These are phyloP conservation scores for Cybosia mesomella DNA, from an alignment of 2,888 invertebrate species.

Conservation along the genomic window DNA sequence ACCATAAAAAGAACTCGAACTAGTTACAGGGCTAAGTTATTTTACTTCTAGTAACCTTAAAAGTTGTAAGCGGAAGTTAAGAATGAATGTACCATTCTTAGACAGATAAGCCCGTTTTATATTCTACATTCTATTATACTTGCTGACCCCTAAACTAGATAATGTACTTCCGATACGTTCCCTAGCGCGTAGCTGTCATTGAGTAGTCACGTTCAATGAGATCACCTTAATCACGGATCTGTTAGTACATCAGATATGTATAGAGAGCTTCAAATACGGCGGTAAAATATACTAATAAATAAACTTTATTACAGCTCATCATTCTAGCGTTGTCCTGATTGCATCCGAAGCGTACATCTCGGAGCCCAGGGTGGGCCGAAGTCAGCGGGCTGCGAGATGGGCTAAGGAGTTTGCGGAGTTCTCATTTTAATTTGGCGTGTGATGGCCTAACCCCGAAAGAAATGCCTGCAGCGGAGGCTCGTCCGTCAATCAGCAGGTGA, in stretches of 20 bases:
- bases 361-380: no score
- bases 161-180: conserved; percentile 8
- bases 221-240: conserved; percentile 29
- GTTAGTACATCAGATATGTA: neutral
- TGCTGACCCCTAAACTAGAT: neutral
- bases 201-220: conserved; percentile 38
- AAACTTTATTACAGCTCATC: neutral
- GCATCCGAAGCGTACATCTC: neutral
- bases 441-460: no score
- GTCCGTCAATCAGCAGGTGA: no score
- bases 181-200: conserved; percentile 1
- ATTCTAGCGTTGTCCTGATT: neutral
- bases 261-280: neutral
- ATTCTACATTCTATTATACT: neutral
- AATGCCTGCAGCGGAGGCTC: no score
- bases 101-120: neutral
- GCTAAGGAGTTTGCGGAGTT: no score
- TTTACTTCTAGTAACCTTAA: neutral
- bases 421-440: no score
- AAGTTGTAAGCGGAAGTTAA: neutral
- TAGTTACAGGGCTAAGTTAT: neutral
- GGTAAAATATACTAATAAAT: neutral
- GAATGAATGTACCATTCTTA: neutral
- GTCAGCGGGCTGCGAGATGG: no score
- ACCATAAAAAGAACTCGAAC: neutral